phyloP scores from a whole-genome alignment of 2,113 vertebrate genomes.

The Upupa epops region DNA sequence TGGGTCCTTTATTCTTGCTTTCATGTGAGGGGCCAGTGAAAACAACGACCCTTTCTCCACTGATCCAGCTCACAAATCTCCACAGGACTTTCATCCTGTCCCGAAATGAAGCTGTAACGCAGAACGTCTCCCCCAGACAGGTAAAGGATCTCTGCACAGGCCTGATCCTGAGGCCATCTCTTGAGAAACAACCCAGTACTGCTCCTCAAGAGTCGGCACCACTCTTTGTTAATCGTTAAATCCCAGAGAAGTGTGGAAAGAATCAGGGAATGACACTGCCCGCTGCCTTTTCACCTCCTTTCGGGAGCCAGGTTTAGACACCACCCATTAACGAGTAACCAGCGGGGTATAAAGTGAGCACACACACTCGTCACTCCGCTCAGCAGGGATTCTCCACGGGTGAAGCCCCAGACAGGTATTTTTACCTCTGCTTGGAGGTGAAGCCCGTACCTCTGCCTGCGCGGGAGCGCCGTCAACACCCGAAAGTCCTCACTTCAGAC shows the following conservation, averaged over 20 bases:
- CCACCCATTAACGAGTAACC: neutral
- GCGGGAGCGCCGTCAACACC: neutral
- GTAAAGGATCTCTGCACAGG: no score
- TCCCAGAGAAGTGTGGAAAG: neutral
- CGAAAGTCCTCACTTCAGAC: neutral
- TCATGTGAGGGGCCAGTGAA: neutral
- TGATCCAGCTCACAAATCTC: neutral
- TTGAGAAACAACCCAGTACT: no score
- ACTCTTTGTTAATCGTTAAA: neutral
- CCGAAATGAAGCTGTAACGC: no score
- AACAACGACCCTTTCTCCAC: neutral
- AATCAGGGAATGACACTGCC: rapidly evolving
- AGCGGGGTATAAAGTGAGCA: neutral
- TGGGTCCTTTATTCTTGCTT: neutral
- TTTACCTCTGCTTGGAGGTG: neutral
- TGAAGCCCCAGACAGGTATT: neutral
- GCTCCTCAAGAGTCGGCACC: no score
- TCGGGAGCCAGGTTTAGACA: neutral
- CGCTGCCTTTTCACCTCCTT: neutral
- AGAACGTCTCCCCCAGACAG: no score
- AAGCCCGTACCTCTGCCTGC: neutral
- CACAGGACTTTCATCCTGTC: neutral
- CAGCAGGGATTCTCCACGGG: neutral
- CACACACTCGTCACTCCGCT: no score
- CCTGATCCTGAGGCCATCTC: no score